Base-by-base conservation (phyloP, 2,888 invertebrate species). In the Isoperla grammatica region DNA sequence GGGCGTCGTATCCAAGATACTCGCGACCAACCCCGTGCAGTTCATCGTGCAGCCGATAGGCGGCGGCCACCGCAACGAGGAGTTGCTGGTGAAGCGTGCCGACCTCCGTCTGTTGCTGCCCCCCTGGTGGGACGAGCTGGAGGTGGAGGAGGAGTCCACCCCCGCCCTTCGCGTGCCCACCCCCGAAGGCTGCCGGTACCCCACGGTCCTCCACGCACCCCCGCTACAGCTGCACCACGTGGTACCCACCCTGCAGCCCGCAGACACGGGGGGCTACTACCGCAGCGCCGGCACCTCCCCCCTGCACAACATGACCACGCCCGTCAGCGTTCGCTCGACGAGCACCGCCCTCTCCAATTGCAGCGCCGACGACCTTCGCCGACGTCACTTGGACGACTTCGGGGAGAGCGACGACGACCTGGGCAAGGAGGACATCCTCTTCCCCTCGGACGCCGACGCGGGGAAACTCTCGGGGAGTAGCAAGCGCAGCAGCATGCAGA, bases 51-150 rank as follows among this genome's bases (percentile, higher is more conserved):
- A 81, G 70, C 73, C 83, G 65, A 74, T 79, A 61, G 73, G 77
- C 60, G 76, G 77, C 43, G 77, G 76, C 66, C 75, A 75, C 58
- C 73, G 73, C 63, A 79, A 75, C 59, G 76, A 79, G 70, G 81
- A 84, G 66, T n/a, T n/a, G n/a, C 84, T 87, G 69, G 91, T 95
- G 64, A 88, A 91, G 71, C 81, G 97, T 39, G 93, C 96, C 3
- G 94, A 95, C 73, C 78, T 98, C 61, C 83, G 98, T 20, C 81
- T 98, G 22, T 78, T 96, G 66, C 84, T 89, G 71, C 95, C 96
- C 13, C 98, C 97, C 0, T 98, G 98, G 97, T 91, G 89, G 77
- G 98, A 97, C 70, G 97, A 98, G 76, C 75, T 97, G 61, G 91
- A 88, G 69, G 77, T 81, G 0, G 77, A 77, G 40, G 72, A 59